Evolutionary conservation across 2,113 vertebrate species (phyloP).

Genomic region (Pao palembangensis): DNA sequence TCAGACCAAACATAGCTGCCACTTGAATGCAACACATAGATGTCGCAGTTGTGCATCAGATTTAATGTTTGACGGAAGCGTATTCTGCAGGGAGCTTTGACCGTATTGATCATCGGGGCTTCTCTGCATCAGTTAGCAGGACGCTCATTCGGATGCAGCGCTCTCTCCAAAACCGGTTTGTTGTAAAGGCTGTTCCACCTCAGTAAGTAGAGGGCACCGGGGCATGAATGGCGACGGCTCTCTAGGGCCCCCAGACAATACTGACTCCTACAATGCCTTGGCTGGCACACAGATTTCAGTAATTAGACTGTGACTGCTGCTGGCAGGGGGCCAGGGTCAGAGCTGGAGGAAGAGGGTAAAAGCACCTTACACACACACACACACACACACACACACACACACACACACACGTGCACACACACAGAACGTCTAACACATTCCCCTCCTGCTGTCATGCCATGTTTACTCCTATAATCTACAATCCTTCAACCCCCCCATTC

Average conservation of each 20-base stretch:
- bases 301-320: constrained; percentile 76
- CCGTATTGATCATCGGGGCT: constrained; percentile 19
- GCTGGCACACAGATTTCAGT: constrained; percentile 71
- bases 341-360: constrained; percentile 41
- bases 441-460: constrained; percentile 40
- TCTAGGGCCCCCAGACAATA: constrained; percentile 65
- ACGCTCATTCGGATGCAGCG: constrained; percentile 44
- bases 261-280: constrained; percentile 71
- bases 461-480: constrained; percentile 52
- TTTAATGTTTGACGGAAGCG: not conserved
- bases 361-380: constrained; percentile 14
- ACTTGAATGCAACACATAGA: not conserved
- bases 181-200: constrained; percentile 64
- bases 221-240: constrained; percentile 65
- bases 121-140: constrained; percentile 49
- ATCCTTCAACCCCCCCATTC: constrained; percentile 37
- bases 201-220: constrained; percentile 64
- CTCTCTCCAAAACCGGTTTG: constrained; percentile 56
- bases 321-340: constrained; percentile 71
- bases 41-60: not conserved
- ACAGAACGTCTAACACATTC: constrained; percentile 29
- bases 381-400: constrained; percentile 20
- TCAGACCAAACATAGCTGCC: too few species aligned
- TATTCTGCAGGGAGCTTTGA: not conserved
- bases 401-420: constrained; percentile 16